Conservation (phyloP, 2,113 vertebrate genomes). For the Crotalus horridus region DNA sequence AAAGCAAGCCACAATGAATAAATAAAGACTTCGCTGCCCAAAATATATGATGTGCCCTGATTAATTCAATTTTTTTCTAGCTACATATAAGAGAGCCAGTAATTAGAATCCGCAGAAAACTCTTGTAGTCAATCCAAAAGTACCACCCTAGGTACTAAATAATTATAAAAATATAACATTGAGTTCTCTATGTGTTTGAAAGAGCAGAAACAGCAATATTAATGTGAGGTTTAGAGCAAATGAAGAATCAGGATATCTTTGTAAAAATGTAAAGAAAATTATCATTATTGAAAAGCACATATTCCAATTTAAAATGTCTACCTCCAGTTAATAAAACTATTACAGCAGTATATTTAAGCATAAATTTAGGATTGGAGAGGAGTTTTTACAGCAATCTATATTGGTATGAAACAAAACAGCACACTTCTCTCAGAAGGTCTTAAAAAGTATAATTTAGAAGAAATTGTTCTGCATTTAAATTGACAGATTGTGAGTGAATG, state of each 20-base stretch:
- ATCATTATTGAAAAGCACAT: not conserved
- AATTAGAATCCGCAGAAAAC: not conserved
- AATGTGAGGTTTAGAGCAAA: not conserved
- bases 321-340: not conserved
- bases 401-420: conserved; percentile 11
- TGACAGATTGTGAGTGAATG: not conserved
- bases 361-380: not conserved
- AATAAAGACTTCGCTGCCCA: not conserved
- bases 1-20: not conserved
- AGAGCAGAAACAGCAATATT: not conserved
- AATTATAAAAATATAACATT: not conserved
- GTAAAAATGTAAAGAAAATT: not conserved
- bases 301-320: not conserved
- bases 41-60: not conserved
- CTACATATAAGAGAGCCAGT: not conserved
- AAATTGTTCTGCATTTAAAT: conserved; percentile 6
- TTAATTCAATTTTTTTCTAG: not conserved
- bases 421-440: conserved; percentile 4
- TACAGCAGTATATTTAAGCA: not conserved
- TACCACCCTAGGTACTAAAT: not conserved
- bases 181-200: not conserved
- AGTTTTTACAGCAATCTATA: not conserved
- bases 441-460: not conserved
- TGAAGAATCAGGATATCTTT: not conserved
- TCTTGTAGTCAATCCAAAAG: not conserved